Conservation (phyloP, 2,888 invertebrate species). For the Phytoseiulus persimilis region DNA sequence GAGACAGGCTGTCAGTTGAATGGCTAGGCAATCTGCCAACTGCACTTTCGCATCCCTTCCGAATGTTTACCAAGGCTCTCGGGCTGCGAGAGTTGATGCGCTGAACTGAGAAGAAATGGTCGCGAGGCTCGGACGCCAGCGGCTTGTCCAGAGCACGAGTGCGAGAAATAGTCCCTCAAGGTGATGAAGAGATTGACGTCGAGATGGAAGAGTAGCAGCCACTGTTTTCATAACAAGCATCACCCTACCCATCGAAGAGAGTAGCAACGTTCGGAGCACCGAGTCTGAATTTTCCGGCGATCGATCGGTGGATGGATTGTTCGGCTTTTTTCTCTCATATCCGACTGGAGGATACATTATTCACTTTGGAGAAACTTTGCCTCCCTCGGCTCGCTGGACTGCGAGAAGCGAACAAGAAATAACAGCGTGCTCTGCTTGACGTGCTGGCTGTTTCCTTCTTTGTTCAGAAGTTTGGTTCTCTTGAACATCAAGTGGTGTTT, state of each 20-base stretch:
- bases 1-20: not conserved
- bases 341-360: not conserved
- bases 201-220: not conserved
- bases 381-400: not conserved
- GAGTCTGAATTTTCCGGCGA: not conserved
- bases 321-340: not conserved
- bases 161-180: not conserved
- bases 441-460: not conserved
- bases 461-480: not conserved
- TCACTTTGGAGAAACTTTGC: not conserved
- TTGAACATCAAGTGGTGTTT: not conserved
- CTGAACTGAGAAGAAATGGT: not conserved
- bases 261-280: not conserved
- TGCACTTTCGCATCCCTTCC: not conserved
- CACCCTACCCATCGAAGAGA: not conserved
- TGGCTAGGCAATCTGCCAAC: not conserved
- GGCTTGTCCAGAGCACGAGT: not conserved
- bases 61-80: not conserved
- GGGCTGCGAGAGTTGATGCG: not conserved
- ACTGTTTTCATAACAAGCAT: not conserved
- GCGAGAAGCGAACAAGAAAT: not conserved
- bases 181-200: not conserved
- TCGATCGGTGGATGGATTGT: not conserved
- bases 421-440: not conserved
- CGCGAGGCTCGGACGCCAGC: not conserved